Evolutionary conservation across 1,140 invertebrate genomes (phyloP), one percentile per base, ranked within the genome.

Genomic region (Hesperophylax magnus): DNA sequence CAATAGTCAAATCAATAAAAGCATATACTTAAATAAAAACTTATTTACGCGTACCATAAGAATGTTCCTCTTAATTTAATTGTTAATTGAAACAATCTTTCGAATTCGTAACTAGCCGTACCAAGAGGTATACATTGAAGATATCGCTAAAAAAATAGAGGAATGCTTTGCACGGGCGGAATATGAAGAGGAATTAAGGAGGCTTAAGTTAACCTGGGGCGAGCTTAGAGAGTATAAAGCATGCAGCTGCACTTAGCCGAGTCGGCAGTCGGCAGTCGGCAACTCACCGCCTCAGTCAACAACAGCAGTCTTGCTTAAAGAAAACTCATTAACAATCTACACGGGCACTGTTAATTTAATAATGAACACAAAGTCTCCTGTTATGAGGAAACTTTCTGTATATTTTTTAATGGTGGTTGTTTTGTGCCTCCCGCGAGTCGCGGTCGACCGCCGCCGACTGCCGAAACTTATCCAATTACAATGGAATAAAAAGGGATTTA

Each of bases 381-480:
- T 84, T 84, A 81, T 81, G 78, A 77, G 56, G 39, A 81, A 83
- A 84, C 77, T 84, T 84, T 79, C 56, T 15, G 53, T 79, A 63
- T 79, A 79, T 81, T 83, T 83, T 83, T 83, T 83, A 83, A 83
- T 77, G 80, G 72, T 54, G n/a, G n/a, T 78, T 78, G 56, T 78
- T 80, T 72, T 82, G 77, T 63, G 17, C 54, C 61, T 54, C 53
- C 58, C 72, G 71, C 18, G 58, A 56, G n/a, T 24, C 34, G 58
- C 65, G 9, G 27, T 34, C 65, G 17, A 31, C 63, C 65, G 63
- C 58, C 52, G 77, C 77, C 60, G 82, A 80, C 74, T 75, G 75
- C 78, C 65, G 20, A 84, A 84, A 84, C 77, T 84, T 84, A 84
- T 84, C 82, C 82, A 84, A 84, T 84, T 84, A 84, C 79, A 77